Conservation (phyloP, 2,797 vertebrate genomes). For the Sebastes itinus region DNA sequence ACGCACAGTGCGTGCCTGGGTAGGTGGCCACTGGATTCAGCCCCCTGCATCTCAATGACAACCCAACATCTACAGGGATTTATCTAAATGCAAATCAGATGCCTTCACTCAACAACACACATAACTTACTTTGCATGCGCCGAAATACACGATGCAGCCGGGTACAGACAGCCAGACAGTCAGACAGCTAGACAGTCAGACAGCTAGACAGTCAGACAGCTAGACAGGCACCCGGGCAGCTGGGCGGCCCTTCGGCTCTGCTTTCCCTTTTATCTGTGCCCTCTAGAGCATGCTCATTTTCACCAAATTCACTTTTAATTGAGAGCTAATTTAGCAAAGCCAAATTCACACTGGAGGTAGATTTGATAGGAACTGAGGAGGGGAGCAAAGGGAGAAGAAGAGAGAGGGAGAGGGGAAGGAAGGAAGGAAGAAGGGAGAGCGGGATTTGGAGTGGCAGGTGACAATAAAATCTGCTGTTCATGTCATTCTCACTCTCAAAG, state of each 20-base stretch:
- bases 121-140: slow-evolving; percentile 64
- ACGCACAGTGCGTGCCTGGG: slow-evolving; percentile 25
- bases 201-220: background rate
- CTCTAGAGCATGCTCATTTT: slow-evolving; percentile 61
- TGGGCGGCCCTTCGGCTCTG: slow-evolving; percentile 35
- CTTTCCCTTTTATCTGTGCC: slow-evolving; percentile 61
- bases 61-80: slow-evolving; percentile 71
- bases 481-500: slow-evolving; percentile 33
- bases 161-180: background rate
- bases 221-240: slow-evolving; percentile 6
- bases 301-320: slow-evolving; percentile 75
- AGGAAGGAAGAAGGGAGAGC: background rate
- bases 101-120: slow-evolving; percentile 67
- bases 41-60: slow-evolving; percentile 75
- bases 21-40: slow-evolving; percentile 55
- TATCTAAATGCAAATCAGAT: slow-evolving; percentile 82
- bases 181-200: background rate
- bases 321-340: slow-evolving; percentile 67
- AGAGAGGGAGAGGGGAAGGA: background rate
- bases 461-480: slow-evolving; percentile 46
- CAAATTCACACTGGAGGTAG: slow-evolving; percentile 50
- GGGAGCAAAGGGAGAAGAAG: background rate
- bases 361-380: slow-evolving; percentile 14
- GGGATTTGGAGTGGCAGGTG: slow-evolving; percentile 39
- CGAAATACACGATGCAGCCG: slow-evolving; percentile 48